Base-by-base conservation (phyloP, 2,113 vertebrate genomes). In the Nothocercus nigrocapillus region DNA sequence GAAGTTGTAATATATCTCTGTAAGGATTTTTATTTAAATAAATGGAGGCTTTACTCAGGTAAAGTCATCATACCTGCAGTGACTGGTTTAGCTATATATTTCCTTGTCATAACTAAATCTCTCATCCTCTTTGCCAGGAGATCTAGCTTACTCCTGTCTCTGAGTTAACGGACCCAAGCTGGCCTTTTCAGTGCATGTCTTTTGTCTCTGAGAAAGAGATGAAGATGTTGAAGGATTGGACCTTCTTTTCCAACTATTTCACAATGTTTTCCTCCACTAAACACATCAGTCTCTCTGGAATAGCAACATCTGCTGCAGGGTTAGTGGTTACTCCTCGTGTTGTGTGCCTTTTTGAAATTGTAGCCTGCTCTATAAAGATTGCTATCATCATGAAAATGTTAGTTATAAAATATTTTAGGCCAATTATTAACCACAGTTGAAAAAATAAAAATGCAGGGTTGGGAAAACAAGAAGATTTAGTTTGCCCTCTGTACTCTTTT, bases 121-220 rank as follows among this genome's bases (percentile, higher is more conserved):
- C 28, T 73, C 32, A 53, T 47, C 58, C 13, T 64, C 58, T n/a
- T 8, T 42, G 38, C 49, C 28, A 69, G 42, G 13, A 63, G 17
- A 66, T 36, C 3, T 20, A 36, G 7, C 73, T 91, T 76, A 20
- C 38, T 58, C 3, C 1, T 66, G 28, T 44, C 28, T 87, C 51
- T 73, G 56, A 69, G 62, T 76, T 45, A 62, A 27, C 12, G 9
- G 5, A 70, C 15, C 22, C 36, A 36, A 0, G 0, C 11, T 62
- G 49, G 27, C 11, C 40, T 82, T 18, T 62, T 73, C 18, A 13
- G 61, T 5, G 2, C 2, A 1, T 27, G 34, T 38, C 1, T 82
- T 17, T 81, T 19, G 62, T 27, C 6, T 70, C 45, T 83, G 27
- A 53, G 47, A 38, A 53, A 30, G 47, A 53, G 47, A 30, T 21